phyloP scores from a whole-genome alignment of 2,888 invertebrate genomes.

The Sinopyrophorus schimmeli region DNA sequence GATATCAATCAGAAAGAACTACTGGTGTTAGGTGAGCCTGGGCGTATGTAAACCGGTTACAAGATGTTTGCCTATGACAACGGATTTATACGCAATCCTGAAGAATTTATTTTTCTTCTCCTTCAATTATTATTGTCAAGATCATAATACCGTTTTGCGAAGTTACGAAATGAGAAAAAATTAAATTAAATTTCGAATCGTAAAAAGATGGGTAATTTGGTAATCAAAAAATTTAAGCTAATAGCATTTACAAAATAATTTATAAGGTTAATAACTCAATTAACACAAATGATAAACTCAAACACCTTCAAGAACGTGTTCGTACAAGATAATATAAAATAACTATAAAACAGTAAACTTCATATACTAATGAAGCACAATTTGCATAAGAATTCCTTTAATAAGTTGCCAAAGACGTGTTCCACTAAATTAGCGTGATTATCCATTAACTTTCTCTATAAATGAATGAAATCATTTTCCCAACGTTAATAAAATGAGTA shows the following conservation, averaged over 20 bases:
- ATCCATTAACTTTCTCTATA: slow-evolving; percentile 34
- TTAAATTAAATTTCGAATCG: no score
- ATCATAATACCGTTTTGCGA: no score
- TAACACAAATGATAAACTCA: slow-evolving; percentile 13
- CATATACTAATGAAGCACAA: slow-evolving; percentile 20
- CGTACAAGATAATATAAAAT: slow-evolving; percentile 20
- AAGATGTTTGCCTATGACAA: slow-evolving; percentile 17
- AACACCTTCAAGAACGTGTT: slow-evolving; percentile 15
- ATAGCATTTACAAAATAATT: neutral
- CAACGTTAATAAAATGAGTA: slow-evolving; percentile 27
- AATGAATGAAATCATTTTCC: slow-evolving; percentile 26
- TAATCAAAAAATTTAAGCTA: no score
- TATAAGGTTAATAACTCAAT: slow-evolving; percentile 5
- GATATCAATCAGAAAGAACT: slow-evolving; percentile 39
- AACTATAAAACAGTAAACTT: slow-evolving; percentile 23
- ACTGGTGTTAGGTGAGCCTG: slow-evolving; percentile 36
- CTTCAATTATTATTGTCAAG: no score
- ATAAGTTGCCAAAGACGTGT: slow-evolving; percentile 26
- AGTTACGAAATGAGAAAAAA: no score
- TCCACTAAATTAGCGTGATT: slow-evolving; percentile 32
- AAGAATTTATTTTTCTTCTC: no score
- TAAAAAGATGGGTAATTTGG: no score
- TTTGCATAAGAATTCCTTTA: slow-evolving; percentile 26
- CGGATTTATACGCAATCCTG: slow-evolving; percentile 17
- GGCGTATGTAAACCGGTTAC: slow-evolving; percentile 34